Evolutionary conservation across 92 coral and sea anemone species (phyloP), one percentile per base, ranked within the genome.

Genomic region (Blastomussa wellsi): DNA sequence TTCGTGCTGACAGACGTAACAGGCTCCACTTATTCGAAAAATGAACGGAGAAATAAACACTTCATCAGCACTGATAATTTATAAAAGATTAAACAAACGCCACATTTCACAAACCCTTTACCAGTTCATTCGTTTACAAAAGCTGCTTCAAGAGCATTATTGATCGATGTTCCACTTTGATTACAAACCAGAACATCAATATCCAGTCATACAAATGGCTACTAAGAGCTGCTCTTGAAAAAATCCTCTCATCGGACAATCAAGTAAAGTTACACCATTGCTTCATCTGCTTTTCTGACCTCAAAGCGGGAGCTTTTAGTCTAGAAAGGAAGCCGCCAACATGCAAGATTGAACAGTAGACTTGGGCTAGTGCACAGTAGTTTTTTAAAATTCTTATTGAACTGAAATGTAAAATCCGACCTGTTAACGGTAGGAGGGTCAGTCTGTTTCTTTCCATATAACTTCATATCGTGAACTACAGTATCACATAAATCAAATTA

Each of bases 1-100:
- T 33, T 44, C 60, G 28, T 52, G 84, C 22, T 67, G 84, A 80
- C 62, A 49, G 84, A 68, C 65, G 22, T 57, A 24, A 57, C 24
- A 41, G 37, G 33, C 41, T 57, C 65, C 24, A 24, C 65, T 57
- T n/a, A n/a, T n/a, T 22, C 49, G 49, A n/a, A 20, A 44, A 38
- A 44, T 16, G 41, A 28, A 44, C 37, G 3, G 60, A 15, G 41
- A 53, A 77, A 55, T 36, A 24, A 76, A 32, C 66, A 51, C 9
- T 48, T 74, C 57, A 74, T 26, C 38, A 26, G 24, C 22, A 33
- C 33, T 62, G 33, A 29, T 28, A 7, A 60, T 10, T 26, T 60
- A 19, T 32, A 48, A 28, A 15, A 7, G 36, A 49, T 19, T 26
- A 6, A 1, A 16, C 39, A 24, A 41, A 72, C 33, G n/a, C 31